Evolutionary conservation across 2,888 invertebrate genomes (phyloP), one percentile per base, ranked within the genome.

Genomic region (Nephrocerus scutellatus): DNA sequence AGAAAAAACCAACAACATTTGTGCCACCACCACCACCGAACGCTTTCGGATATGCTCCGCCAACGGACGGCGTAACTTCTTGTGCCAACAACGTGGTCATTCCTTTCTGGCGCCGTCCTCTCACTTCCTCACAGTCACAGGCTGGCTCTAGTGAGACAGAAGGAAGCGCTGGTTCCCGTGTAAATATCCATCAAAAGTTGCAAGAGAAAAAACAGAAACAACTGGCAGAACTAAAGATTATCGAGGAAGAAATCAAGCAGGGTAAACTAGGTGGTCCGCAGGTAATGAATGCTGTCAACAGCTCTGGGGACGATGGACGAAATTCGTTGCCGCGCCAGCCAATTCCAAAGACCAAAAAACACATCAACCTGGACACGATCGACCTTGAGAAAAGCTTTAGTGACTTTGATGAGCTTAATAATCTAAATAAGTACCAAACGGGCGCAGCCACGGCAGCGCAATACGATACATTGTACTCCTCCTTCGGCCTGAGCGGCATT

Each of bases 181-280:
- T 87, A 21, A 86, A 88, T 62, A 89, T 89, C 44, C 84, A 86
- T 46, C 86, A 87, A 53, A 89, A 89, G 60, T 70, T 89, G 1
- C 84, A 86, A 58, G 88, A 88, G 60, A 89, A 90, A 60, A 88
- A 88, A 55, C 84, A 86, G 55, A 87, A 89, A 48, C 89, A 90
- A 56, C 69, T 89, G 19, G 85, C 87, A 0, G 88, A 89, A 60
- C 65, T 89, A 21, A 74, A 84, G 44, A 85, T 81, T 32, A 83
- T 84, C 36, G 87, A 89, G 56, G 88, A 89, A 57, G 89, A 89
- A 64, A 88, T 89, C 36, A 85, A 85, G 54, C 84, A 85, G 51
- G 85, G 85, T 1, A 88, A 88, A 61, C 68, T 83, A 1, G 80
- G 74, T 4, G 71, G 72, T 1, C 71, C 57, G 47, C n/a, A n/a